Percentiles rank a stretch among this genome's conserved stretches.
Evolutionary conservation across 2,888 invertebrate species (phyloP).

Genomic region (Pristionchus mayeri): DNA sequence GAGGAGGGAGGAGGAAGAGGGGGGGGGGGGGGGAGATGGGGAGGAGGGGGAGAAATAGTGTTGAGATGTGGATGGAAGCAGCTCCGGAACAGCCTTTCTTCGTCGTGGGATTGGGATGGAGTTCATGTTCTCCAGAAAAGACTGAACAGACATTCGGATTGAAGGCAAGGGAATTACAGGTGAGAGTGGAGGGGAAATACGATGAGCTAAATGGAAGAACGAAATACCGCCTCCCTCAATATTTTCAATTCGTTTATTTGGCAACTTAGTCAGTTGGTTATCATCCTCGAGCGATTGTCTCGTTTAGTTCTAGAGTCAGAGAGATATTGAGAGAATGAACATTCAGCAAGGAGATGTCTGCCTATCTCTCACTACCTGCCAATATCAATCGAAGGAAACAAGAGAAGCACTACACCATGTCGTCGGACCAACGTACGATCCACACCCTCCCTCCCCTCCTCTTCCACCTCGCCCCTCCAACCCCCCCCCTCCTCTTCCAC

Average conservation of each 20-base stretch:
- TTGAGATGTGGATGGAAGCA: not conserved
- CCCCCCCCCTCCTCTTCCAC: not conserved
- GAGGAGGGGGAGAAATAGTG: not conserved
- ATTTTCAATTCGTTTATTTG: not conserved
- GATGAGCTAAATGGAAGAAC: too few relatives aligned
- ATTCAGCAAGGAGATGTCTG: slow-evolving; percentile 8
- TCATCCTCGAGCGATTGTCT: too few relatives aligned
- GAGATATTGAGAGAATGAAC: not conserved
- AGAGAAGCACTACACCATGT: not conserved
- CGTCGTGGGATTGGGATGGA: slow-evolving; percentile 40
- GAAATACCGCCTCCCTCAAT: too few relatives aligned
- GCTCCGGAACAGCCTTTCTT: slow-evolving; percentile 46
- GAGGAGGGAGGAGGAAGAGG: not conserved
- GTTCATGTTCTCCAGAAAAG: slow-evolving; percentile 11
- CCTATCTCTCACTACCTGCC: not conserved
- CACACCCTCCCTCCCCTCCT: too few relatives aligned
- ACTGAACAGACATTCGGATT: not conserved
- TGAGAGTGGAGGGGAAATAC: not conserved
- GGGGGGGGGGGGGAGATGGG: not conserved
- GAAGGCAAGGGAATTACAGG: not conserved
- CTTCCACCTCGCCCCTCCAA: not conserved
- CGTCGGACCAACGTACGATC: not conserved
- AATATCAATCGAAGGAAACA: not conserved
- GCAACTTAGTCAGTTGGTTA: too few relatives aligned
- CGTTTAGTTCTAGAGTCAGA: not conserved